Conservation (phyloP, 2,888 invertebrate species). For the Choreutis nemorana region DNA sequence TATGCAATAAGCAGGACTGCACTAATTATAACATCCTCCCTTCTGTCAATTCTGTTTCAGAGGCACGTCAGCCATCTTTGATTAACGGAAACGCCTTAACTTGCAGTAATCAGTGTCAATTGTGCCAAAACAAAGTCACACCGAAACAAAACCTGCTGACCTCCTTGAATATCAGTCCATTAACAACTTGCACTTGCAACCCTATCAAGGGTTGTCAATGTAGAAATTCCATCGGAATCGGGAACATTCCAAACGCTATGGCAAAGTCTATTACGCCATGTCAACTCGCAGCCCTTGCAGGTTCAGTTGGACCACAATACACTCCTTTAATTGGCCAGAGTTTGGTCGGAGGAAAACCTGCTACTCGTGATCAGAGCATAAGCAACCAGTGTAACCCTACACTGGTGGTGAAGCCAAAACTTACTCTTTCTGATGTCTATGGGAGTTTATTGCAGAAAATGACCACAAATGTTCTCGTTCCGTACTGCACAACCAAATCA, state of each 20-base stretch:
- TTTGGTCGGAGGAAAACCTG: conserved; percentile 13
- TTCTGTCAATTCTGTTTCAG: no score
- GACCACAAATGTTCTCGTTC: conserved; percentile 27
- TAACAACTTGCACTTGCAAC: no score
- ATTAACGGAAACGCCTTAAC: no score
- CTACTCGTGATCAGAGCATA: conserved; percentile 15
- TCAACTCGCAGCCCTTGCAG: conserved; percentile 12
- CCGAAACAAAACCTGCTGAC: no score
- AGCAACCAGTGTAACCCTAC: conserved; percentile 20
- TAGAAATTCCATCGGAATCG: no score
- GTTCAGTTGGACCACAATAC: conserved; percentile 12
- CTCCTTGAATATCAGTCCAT: no score
- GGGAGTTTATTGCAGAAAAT: conserved; percentile 29
- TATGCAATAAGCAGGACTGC: no score
- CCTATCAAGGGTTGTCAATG: no score
- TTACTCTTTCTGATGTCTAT: conserved; percentile 21
- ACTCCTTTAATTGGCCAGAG: conserved; percentile 12
- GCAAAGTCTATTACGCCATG: conserved; percentile 7
- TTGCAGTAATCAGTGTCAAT: no score
- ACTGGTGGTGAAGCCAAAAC: conserved; percentile 28
- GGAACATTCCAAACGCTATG: conserved; percentile 1
- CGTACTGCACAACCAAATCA: conserved; percentile 14
- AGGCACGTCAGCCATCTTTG: no score
- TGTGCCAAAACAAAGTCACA: no score
- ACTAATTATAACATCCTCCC: no score